Evolutionary conservation across 2,113 vertebrate species (phyloP).

Genomic region (Narcine bancroftii): DNA sequence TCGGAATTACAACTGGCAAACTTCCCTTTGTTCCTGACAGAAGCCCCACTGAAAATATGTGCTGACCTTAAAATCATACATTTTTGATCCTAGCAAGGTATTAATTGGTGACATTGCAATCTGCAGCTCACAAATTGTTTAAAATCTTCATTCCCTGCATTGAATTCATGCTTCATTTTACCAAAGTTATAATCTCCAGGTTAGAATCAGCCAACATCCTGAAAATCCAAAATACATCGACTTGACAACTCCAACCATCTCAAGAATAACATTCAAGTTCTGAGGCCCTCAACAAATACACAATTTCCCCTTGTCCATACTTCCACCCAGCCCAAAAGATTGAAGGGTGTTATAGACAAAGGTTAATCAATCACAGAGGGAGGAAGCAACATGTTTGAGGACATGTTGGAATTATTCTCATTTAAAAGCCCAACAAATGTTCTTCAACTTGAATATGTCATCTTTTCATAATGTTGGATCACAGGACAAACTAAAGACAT

Average conservation of each 20-base stretch:
- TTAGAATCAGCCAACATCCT: neutral
- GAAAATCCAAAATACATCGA: neutral
- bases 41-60: neutral
- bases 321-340: neutral
- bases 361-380: neutral
- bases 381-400: neutral
- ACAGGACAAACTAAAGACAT: neutral
- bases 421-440: neutral
- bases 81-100: neutral
- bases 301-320: too few species aligned
- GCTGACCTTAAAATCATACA: neutral
- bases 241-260: neutral
- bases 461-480: neutral
- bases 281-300: too few species aligned
- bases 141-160: neutral
- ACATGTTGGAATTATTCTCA: neutral
- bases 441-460: neutral
- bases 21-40: neutral
- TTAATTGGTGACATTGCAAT: neutral
- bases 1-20: neutral
- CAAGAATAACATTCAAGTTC: neutral
- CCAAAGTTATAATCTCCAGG: too few species aligned
- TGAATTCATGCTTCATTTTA: neutral
- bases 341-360: neutral
- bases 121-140: neutral